phyloP scores from a whole-genome alignment of 2,797 vertebrate genomes.

The Capromys pilorides region DNA sequence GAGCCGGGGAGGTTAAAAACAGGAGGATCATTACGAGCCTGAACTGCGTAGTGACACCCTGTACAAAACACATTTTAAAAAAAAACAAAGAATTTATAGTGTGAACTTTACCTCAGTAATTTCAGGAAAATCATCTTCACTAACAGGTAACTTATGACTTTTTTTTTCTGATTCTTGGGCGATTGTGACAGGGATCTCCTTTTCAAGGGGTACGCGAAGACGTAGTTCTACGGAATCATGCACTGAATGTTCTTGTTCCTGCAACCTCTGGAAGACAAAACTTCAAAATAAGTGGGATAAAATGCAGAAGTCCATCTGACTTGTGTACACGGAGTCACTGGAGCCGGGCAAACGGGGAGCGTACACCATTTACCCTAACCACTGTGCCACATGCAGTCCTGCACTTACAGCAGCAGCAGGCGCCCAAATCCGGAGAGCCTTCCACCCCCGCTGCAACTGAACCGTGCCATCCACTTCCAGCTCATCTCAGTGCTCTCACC shows the following conservation, averaged over 20 bases:
- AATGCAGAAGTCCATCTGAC: constrained; percentile 2
- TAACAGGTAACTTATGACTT: constrained; percentile 62
- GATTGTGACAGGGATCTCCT: constrained; percentile 93
- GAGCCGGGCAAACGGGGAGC: neutral
- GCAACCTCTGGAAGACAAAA: constrained; percentile 87
- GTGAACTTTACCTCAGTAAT: constrained; percentile 89
- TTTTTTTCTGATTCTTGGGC: constrained; percentile 83
- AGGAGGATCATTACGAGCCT: too few species aligned
- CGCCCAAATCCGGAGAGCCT: constrained; percentile 14
- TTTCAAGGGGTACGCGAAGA: constrained; percentile 95
- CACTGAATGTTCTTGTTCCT: constrained; percentile 87
- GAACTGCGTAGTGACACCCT: too few species aligned
- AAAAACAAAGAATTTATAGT: too few species aligned
- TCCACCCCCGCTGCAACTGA: constrained; percentile 1
- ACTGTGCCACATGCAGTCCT: neutral
- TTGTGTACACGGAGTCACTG: neutral
- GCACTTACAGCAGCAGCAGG: neutral
- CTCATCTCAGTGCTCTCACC: constrained; percentile 83
- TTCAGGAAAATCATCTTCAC: constrained; percentile 93
- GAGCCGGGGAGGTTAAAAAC: too few species aligned
- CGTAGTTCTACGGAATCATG: constrained; percentile 90
- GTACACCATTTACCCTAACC: neutral
- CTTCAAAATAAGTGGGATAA: constrained; percentile 49
- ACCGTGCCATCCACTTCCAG: constrained; percentile 29
- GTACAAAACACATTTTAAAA: too few species aligned